Evolutionary conservation across 2,113 vertebrate genomes (phyloP).

Genomic region (Anhinga rufa): DNA sequence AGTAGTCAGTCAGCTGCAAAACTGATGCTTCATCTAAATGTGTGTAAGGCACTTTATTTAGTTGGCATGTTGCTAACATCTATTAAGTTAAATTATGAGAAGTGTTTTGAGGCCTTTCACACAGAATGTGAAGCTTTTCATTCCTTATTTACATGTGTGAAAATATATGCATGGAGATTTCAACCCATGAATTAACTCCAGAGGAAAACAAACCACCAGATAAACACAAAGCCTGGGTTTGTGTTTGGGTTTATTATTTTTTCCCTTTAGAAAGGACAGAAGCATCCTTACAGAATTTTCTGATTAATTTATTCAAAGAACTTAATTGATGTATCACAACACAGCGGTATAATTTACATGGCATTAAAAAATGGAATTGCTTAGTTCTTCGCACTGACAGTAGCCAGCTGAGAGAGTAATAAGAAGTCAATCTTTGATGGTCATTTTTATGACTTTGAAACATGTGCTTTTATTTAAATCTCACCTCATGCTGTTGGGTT

Average conservation of each 20-base stretch:
- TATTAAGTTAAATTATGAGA: constrained; percentile 69
- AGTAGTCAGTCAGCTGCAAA: constrained; percentile 63
- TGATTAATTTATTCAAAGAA: constrained; percentile 68
- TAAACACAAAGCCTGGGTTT: constrained; percentile 43
- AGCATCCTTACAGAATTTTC: constrained; percentile 51
- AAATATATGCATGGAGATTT: constrained; percentile 44
- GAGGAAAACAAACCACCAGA: constrained; percentile 63
- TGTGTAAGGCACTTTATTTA: constrained; percentile 60
- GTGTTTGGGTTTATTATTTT: constrained; percentile 50
- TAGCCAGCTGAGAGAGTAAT: constrained; percentile 24
- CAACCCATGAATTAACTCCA: constrained; percentile 57
- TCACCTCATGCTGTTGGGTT: background rate
- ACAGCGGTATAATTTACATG: constrained; percentile 53
- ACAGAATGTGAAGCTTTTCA: constrained; percentile 44
- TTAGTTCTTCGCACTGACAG: background rate
- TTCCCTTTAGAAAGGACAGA: constrained; percentile 41
- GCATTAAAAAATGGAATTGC: constrained; percentile 54
- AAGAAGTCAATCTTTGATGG: background rate
- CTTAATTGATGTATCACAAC: constrained; percentile 68
- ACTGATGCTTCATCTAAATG: constrained; percentile 53
- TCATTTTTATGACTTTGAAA: constrained; percentile 13
- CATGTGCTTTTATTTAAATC: background rate
- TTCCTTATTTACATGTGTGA: constrained; percentile 58
- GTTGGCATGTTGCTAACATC: constrained; percentile 62
- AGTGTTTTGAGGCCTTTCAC: constrained; percentile 60